Conservation (phyloP, 1,140 invertebrate genomes). For the Marisa cornuarietis region DNA sequence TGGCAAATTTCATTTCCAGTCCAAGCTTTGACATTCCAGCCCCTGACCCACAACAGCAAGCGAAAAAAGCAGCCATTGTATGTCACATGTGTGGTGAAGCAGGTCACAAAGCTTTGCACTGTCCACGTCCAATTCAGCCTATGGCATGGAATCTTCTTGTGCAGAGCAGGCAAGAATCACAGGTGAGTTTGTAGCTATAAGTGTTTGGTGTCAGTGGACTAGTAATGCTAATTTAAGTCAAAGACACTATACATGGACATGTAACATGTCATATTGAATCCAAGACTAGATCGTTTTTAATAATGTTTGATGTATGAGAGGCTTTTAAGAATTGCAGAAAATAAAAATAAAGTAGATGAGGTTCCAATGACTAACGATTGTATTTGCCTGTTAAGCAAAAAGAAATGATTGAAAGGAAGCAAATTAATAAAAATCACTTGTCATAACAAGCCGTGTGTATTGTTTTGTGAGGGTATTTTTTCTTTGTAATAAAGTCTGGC, state of each 20-base stretch:
- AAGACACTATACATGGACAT: background rate
- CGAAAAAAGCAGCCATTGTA: constrained; percentile 83
- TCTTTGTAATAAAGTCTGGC: no score
- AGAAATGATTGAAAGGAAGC: no score
- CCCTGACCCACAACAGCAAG: constrained; percentile 76
- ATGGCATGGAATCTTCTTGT: background rate
- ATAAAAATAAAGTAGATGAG: no score
- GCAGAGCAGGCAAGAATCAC: background rate
- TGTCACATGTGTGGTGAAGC: constrained; percentile 97
- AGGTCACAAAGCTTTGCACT: constrained; percentile 93
- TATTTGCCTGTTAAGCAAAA: no score
- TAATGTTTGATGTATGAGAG: no score
- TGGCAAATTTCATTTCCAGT: constrained; percentile 66
- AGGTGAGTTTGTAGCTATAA: background rate
- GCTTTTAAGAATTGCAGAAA: no score
- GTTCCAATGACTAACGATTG: no score
- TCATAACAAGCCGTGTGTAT: no score
- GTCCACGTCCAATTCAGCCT: constrained; percentile 62
- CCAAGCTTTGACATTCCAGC: constrained; percentile 94
- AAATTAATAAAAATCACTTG: no score
- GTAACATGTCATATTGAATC: no score
- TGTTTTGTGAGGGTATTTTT: no score
- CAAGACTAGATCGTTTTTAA: no score
- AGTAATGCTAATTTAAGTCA: background rate
- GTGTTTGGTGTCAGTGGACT: background rate